These are phyloP conservation scores for Heterotilapia buettikoferi DNA, from an alignment of 2,113 vertebrate genomes.

Conservation along the genomic window DNA sequence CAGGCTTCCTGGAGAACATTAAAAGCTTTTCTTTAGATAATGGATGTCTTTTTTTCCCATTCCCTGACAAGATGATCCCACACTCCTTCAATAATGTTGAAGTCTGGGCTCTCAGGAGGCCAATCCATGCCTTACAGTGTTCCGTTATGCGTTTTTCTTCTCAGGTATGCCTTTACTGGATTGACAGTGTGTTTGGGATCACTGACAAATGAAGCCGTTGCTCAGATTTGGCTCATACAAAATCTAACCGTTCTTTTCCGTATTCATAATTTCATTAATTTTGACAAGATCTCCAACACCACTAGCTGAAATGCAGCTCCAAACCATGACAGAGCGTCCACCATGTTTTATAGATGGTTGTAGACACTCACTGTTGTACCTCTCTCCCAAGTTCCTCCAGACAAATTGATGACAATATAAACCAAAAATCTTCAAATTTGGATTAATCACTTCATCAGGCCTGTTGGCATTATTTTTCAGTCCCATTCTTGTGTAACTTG, in stretches of 20 bases:
- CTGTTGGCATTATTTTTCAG: not conserved
- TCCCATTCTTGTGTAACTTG: not conserved
- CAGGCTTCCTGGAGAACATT: not conserved
- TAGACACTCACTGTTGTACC: not conserved
- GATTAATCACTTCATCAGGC: not conserved
- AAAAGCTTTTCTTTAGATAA: not conserved
- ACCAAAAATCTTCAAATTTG: not conserved
- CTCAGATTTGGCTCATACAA: not conserved
- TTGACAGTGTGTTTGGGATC: not conserved
- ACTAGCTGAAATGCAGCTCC: not conserved
- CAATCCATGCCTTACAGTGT: not conserved
- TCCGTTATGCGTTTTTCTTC: not conserved
- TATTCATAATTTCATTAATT: not conserved
- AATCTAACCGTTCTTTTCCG: not conserved
- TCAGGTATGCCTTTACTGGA: not conserved
- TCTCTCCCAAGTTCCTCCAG: not conserved
- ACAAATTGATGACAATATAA: not conserved
- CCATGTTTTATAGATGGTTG: not conserved
- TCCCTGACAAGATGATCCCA: not conserved
- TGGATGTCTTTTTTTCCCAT: fast-evolving
- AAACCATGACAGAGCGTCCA: not conserved
- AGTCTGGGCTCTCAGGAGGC: not conserved
- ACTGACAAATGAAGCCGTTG: not conserved
- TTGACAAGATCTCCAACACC: not conserved
- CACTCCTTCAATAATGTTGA: not conserved